Conservation (phyloP, 2,888 invertebrate genomes). For the Eumerus sabulonum region DNA sequence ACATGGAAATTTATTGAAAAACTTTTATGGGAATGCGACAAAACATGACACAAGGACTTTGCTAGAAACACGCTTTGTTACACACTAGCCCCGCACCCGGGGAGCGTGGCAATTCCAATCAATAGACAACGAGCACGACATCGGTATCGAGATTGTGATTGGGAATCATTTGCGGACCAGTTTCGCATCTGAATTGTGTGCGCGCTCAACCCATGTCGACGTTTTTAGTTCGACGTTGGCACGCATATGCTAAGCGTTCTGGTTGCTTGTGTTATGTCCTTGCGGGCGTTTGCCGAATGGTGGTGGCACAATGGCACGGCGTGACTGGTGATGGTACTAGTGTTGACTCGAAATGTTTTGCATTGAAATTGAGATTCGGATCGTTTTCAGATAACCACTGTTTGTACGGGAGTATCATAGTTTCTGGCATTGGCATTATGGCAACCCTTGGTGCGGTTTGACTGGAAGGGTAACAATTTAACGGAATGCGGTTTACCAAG, state of each 20-base stretch:
- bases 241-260: conserved; percentile 61
- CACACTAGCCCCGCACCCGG: conserved; percentile 11
- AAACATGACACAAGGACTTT: conserved; percentile 48
- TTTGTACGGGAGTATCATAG: conserved; percentile 9
- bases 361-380: conserved; percentile 65
- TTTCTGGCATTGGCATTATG: background rate
- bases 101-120: conserved; percentile 28
- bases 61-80: background rate
- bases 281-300: conserved; percentile 33
- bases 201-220: conserved; percentile 45
- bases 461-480: conserved; percentile 50
- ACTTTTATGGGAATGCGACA: conserved; percentile 65
- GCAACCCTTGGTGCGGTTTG: conserved; percentile 2
- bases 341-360: conserved; percentile 41
- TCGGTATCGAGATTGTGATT: conserved; percentile 25
- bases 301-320: too few species aligned
- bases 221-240: conserved; percentile 46
- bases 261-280: conserved; percentile 26
- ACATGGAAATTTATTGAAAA: conserved; percentile 67
- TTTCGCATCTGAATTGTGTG: background rate
- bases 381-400: conserved; percentile 50
- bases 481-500: conserved; percentile 52
- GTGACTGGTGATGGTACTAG: conserved; percentile 16
- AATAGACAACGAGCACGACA: conserved; percentile 30
- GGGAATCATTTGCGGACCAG: conserved; percentile 34